Evolutionary conservation across 2,113 vertebrate species (phyloP), one percentile per base, ranked within the genome.

Genomic region (Thunnus thynnus): DNA sequence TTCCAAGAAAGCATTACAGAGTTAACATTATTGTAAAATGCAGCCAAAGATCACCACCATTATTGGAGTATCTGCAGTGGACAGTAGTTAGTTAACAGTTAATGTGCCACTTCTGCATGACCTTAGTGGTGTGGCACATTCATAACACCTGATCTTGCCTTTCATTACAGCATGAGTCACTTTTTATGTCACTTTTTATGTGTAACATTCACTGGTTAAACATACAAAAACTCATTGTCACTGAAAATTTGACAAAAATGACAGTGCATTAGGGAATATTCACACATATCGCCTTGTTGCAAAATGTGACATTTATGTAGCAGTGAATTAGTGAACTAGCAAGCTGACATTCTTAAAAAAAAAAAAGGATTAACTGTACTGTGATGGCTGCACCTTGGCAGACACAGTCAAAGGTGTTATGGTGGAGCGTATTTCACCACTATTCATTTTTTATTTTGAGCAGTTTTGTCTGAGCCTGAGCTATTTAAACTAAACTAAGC

Each of bases 281-380:
- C 50, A 55, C 18, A 67, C 36, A 57, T n/a, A 61, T 61, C 17
- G 11, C 30, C 32, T 4, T 0, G 20, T 56, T 69, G 60, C 63
- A 78, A 77, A 69, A 80, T 13, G 60, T 52, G 67, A 48, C 71
- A 83, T 64, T 78, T 76, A 64, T 55, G 48, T 18, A 11, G 48
- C 17, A 44, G 55, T 58, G 55, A 66, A 71, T 73, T 70, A 44
- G 60, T 51, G 32, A 60, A 77, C 65, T 64, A 30, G 32, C 48
- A 61, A 56, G 20, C 60, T 80, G 65, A 56, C 64, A 72, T 64
- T 74, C 20, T 22, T 65, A 27, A 72, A 62, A 60, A 44, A 72
- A 62, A 64, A 68, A 79, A 63, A 25, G 41, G 56, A 76, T 70
- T 56, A 84, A 70, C 46, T 8, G 11, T 48, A 6, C 51, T 27